Evolutionary conservation across 2,888 invertebrate species (phyloP), one percentile per base, ranked within the genome.

Genomic region (Fissipunctia ypsillon): DNA sequence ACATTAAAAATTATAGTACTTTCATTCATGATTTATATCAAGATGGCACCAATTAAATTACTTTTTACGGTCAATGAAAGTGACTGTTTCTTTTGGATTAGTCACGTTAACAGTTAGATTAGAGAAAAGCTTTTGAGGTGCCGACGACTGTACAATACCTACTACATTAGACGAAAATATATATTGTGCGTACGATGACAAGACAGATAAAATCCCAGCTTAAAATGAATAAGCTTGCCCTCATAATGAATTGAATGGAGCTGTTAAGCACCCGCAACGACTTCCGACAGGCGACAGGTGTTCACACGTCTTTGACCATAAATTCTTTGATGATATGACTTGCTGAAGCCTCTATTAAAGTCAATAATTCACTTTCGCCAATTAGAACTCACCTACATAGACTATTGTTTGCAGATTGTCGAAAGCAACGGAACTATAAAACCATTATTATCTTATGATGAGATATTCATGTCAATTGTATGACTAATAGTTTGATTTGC

Each of bases 281-380:
- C 64, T 72, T 84, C 78, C 50, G 68, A 64, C 60, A 64, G 60
- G 56, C 43, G 61, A 54, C 75, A 74, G 63, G 75, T 76, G 75
- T 65, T 56, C 43, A 45, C 56, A 81, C n/a, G 41, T 74, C 76
- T 64, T 64, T 68, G 67, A 64, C 38, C 38, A 76, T 48, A 66
- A 72, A 84, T 66, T 82, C 69, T 72, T 66, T 73, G 59, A 82
- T 76, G 76, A 78, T 64, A 82, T 76, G 76, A 76, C 72, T 76
- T 63, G 67, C 68, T 76, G 70, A 78, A 69, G 78, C 64, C 57
- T 80, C 72, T 59, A 70, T 71, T 67, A 65, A 50, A 68, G 82
- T 84, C 80, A 81, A 83, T 86, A 85, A 81, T 87, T 45, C 73
- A 84, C 90, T 90, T 90, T 90, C 90, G 84, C 90, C 87, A 84